phyloP scores from a whole-genome alignment of 2,888 invertebrate genomes.

The Caenorhabditis sp. region DNA sequence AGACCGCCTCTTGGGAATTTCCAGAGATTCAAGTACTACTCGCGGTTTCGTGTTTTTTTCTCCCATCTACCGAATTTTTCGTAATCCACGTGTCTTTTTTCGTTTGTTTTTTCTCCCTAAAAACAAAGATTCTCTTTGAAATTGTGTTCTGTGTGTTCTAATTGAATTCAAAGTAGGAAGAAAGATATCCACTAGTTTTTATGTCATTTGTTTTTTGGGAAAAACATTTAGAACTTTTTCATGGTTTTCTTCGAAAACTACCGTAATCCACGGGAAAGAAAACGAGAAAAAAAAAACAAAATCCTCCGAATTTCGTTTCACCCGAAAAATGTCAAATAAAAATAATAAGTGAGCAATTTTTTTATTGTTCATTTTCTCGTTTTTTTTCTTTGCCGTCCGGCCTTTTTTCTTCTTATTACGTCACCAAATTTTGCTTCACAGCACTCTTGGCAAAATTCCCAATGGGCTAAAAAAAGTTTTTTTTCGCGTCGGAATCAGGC shows the following conservation, averaged over 20 bases:
- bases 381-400: background rate
- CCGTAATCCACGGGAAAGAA: too few relatives aligned
- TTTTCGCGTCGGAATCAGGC: background rate
- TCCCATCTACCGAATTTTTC: too few relatives aligned
- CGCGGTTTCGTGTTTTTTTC: too few relatives aligned
- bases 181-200: background rate
- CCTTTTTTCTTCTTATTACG: background rate
- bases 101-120: too few relatives aligned
- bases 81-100: too few relatives aligned
- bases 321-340: background rate
- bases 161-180: background rate
- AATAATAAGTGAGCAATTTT: constrained; percentile 1
- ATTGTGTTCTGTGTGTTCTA: too few relatives aligned
- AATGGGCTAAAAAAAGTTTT: background rate
- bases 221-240: background rate
- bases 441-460: background rate
- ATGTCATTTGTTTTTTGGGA: background rate
- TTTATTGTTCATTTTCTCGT: background rate
- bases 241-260: too few relatives aligned
- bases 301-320: background rate
- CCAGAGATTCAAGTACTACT: too few relatives aligned
- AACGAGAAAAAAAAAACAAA: too few relatives aligned
- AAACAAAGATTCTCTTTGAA: too few relatives aligned
- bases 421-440: background rate
- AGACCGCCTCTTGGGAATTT: too few relatives aligned